Conservation (phyloP, 2,797 vertebrate genomes). For the Acanthurus lineatus region DNA sequence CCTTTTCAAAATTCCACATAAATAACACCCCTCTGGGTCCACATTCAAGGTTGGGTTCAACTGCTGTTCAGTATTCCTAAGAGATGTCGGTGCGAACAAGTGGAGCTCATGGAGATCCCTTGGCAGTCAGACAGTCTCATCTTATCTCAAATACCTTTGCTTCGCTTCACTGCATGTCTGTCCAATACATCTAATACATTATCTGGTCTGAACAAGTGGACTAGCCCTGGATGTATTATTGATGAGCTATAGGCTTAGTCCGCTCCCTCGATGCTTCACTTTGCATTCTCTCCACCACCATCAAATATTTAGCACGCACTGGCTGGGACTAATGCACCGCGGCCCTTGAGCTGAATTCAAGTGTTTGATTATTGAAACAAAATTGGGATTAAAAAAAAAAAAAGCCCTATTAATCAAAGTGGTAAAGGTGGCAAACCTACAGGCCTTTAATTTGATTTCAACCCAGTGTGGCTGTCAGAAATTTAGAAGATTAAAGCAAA, state of each 20-base stretch:
- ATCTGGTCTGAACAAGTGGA: slow-evolving; percentile 62
- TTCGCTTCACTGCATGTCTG: slow-evolving; percentile 54
- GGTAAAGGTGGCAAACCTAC: slow-evolving; percentile 50
- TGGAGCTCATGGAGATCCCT: slow-evolving; percentile 46
- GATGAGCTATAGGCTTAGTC: slow-evolving; percentile 77
- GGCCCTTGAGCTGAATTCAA: slow-evolving; percentile 57
- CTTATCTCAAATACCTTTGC: slow-evolving; percentile 73
- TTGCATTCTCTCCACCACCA: slow-evolving; percentile 56
- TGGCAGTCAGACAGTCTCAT: slow-evolving; percentile 65
- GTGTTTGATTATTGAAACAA: slow-evolving; percentile 72
- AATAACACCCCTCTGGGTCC: slow-evolving; percentile 33
- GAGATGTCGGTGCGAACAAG: slow-evolving; percentile 43
- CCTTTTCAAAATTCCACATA: slow-evolving; percentile 52
- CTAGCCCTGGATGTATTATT: slow-evolving; percentile 67
- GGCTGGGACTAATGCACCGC: slow-evolving; percentile 63
- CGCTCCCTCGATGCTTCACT: slow-evolving; percentile 51
- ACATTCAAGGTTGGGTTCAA: slow-evolving; percentile 60
- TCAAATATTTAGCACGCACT: slow-evolving; percentile 80
- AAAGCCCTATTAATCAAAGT: slow-evolving; percentile 64
- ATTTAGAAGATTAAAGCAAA: slow-evolving; percentile 64
- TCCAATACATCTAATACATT: slow-evolving; percentile 65
- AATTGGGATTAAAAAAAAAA: slow-evolving; percentile 46
- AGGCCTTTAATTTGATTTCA: slow-evolving; percentile 54
- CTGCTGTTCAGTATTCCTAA: slow-evolving; percentile 66
- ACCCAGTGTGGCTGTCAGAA: slow-evolving; percentile 40